phyloP scores from a whole-genome alignment of 2,888 invertebrate species.

The Hemithea aestivaria region DNA sequence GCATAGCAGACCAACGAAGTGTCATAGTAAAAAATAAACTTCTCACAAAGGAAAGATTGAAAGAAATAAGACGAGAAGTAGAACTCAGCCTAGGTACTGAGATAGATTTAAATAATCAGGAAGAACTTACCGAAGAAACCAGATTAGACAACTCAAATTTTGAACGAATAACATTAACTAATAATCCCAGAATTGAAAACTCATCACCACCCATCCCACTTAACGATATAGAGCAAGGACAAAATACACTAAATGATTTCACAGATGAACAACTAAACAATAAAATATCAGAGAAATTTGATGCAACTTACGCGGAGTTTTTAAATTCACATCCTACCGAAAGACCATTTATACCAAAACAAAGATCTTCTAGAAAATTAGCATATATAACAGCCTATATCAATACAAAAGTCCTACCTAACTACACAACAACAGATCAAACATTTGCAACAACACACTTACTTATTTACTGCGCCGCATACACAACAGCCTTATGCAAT shows the following conservation, averaged over 20 bases:
- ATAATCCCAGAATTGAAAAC: too few species aligned
- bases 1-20: slow-evolving; percentile 10
- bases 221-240: too few species aligned
- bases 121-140: too few species aligned
- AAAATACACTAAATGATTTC: too few species aligned
- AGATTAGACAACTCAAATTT: too few species aligned
- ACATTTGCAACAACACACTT: slow-evolving; percentile 1
- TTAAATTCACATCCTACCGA: background rate
- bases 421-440: background rate
- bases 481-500: slow-evolving; percentile 5
- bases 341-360: slow-evolving; percentile 3
- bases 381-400: slow-evolving; percentile 1
- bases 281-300: slow-evolving; percentile 1
- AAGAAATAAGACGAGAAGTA: background rate
- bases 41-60: background rate
- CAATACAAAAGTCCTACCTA: background rate
- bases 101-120: too few species aligned
- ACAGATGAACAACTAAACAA: slow-evolving; percentile 5
- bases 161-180: too few species aligned
- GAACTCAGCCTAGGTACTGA: too few species aligned
- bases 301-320: too few species aligned
- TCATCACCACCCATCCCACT: too few species aligned
- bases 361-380: slow-evolving; percentile 4
- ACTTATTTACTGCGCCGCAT: slow-evolving; percentile 8
- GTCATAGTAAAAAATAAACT: slow-evolving; percentile 8